Evolutionary conservation across 2,888 invertebrate species (phyloP), one percentile per base, ranked within the genome.

Genomic region (Synanthedon vespiformis): DNA sequence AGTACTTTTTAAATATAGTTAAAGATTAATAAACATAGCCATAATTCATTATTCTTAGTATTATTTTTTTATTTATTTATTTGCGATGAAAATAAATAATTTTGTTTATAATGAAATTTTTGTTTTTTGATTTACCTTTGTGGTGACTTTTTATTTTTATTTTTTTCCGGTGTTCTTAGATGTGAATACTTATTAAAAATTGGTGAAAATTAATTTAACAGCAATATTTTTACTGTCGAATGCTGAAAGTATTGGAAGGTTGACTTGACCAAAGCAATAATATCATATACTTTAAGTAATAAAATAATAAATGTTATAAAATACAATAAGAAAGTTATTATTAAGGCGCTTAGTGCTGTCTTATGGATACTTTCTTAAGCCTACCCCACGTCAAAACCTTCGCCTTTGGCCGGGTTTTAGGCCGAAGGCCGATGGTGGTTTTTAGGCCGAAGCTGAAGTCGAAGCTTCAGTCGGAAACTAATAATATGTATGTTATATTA

Each of bases 261-360:
- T 44, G 18, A 51, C 41, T 49, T 60, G 56, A 40, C 50, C 51
- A 51, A 54, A 57, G 60, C 57, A 50, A 52, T 53, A 56, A 40
- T 49, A 54, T 66, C 67, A 67, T 72, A 71, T 72, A 72, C 73
- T 77, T 74, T 75, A 71, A 75, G 73, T 71, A 64, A 66, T 59
- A 53, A 11, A 51, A 48, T 51, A 51, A 48, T 51, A 40, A 48
- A 48, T 52, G 50, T 47, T 53, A 18, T 3, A 22, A 22, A 50
- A 40, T 52, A 58, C 63, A 22, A 22, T 22, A 22, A 10, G 10
- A 34, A 34, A 34, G 10, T 34, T 8, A 8, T 34, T 34, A 34
- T 34, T 34, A 2, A 22, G 22, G 22, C 22, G 22, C 22, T 22
- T 22, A 22, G 22, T 22, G 5, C 22, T 5, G 22, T 22, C 22